Conservation (phyloP, 2,113 vertebrate species). For the Brevimyrus niger region DNA sequence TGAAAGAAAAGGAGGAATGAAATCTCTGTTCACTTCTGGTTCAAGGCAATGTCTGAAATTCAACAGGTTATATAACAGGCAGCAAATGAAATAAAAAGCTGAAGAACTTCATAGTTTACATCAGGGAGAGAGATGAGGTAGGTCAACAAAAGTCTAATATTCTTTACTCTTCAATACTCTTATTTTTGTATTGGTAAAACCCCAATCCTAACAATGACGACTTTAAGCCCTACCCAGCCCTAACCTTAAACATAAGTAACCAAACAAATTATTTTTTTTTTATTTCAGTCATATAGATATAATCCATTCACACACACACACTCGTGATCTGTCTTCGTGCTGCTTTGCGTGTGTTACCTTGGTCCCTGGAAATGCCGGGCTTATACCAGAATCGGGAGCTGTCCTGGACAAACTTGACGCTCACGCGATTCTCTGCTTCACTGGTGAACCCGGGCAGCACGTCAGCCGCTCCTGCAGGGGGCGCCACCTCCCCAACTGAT, state of each 20-base stretch:
- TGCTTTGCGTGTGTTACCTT: slow-evolving; percentile 59
- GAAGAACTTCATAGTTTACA: not conserved
- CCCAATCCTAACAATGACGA: too few species aligned
- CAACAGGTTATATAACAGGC: not conserved
- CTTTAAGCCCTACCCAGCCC: not conserved
- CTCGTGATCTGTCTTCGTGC: not conserved
- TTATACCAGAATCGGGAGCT: slow-evolving; percentile 92
- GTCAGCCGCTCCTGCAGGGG: slow-evolving; percentile 36
- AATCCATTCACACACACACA: not conserved
- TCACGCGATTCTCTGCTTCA: slow-evolving; percentile 47
- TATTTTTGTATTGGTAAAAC: too few species aligned
- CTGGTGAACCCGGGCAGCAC: slow-evolving; percentile 21
- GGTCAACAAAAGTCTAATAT: too few species aligned
- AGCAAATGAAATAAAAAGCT: not conserved
- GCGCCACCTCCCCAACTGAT: slow-evolving; percentile 58
- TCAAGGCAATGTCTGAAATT: not conserved
- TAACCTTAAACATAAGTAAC: not conserved
- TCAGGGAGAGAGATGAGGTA: not conserved
- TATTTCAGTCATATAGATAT: not conserved
- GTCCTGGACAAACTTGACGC: slow-evolving; percentile 82
- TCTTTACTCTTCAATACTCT: too few species aligned
- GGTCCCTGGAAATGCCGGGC: slow-evolving; percentile 79
- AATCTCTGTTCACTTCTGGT: not conserved
- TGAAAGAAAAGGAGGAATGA: not conserved
- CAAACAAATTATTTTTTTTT: not conserved